Conservation (phyloP, 2,888 invertebrate genomes). For the Stictocephala bisonia region DNA sequence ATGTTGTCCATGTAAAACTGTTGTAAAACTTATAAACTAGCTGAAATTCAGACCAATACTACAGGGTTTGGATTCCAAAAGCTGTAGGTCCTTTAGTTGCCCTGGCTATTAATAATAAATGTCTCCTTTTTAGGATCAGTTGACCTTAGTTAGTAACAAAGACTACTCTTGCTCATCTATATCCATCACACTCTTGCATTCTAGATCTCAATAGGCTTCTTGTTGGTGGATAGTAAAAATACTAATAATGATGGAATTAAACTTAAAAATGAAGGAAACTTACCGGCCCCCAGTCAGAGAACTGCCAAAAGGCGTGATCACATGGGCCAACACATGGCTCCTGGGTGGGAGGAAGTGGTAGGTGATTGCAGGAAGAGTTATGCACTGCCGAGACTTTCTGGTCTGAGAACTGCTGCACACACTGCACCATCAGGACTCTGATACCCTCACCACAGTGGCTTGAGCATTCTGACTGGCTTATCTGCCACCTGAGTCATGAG, state of each 20-base stretch:
- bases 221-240: background rate
- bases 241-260: background rate
- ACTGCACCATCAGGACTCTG: conserved; percentile 70
- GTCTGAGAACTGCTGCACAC: conserved; percentile 66
- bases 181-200: too few species aligned
- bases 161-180: too few species aligned
- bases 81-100: too few species aligned
- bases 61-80: too few species aligned
- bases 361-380: conserved; percentile 67
- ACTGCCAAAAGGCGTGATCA: conserved; percentile 74
- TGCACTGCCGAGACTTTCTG: conserved; percentile 58
- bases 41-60: too few species aligned
- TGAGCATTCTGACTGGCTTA: conserved; percentile 74
- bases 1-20: too few species aligned
- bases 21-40: too few species aligned
- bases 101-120: too few species aligned
- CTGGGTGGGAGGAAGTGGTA: conserved; percentile 67
- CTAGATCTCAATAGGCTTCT: too few species aligned
- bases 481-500: conserved; percentile 73
- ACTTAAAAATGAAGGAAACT: conserved; percentile 55
- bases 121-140: too few species aligned
- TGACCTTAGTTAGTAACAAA: too few species aligned
- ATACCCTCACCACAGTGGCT: conserved; percentile 76
- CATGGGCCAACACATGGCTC: conserved; percentile 74
- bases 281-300: conserved; percentile 78